Base-by-base conservation (phyloP, 2,888 invertebrate species). In the Lottia gigantea region DNA sequence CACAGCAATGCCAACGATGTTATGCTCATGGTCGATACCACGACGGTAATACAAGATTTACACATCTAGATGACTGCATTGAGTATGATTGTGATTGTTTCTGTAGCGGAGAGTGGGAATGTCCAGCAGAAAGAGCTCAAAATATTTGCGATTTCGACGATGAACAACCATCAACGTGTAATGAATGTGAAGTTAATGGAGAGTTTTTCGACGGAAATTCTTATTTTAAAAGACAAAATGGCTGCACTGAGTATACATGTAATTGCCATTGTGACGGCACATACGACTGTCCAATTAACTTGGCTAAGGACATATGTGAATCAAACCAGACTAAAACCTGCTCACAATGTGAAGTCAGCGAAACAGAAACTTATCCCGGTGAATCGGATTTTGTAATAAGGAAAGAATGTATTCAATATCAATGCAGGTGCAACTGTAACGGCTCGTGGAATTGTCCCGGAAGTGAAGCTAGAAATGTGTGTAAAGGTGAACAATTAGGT, bases 401-500 rank as follows among this genome's bases (percentile, higher is more conserved):
- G 8, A 73, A 82, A 62, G 81, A 78, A 1, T 85, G 85, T 69
- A 77, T 77, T 31, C 73, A 79, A 62, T 85, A 81, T 47, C 64
- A 76, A n/a, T 85, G 85, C 67, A 66, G 66, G n/a, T 85, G 83
- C 70, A 78, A 80, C 46, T 85, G 85, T 74, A 80, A 83, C 62
- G 85, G 85, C 12, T 74, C 79, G 31, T 84, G 83, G 83, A 71
- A 81, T 31, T 85, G 85, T 64, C 82, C 82, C 2, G 79, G 77
- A 19, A 76, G 77, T 40, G 74, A 73, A n/a, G 78, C 83, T 4
- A 74, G 76, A 0, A 73, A 83, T 68, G 78, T 76, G 14, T 84
- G 76, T 64, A 71, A 68, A 62, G 55, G 46, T 6, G 73, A 73
- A 25, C 46, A 61, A 31, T 31, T 46, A 6, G 76, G 76, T 0